phyloP scores from a whole-genome alignment of 2,797 vertebrate species.

The Enteromius unitaeniatus region DNA sequence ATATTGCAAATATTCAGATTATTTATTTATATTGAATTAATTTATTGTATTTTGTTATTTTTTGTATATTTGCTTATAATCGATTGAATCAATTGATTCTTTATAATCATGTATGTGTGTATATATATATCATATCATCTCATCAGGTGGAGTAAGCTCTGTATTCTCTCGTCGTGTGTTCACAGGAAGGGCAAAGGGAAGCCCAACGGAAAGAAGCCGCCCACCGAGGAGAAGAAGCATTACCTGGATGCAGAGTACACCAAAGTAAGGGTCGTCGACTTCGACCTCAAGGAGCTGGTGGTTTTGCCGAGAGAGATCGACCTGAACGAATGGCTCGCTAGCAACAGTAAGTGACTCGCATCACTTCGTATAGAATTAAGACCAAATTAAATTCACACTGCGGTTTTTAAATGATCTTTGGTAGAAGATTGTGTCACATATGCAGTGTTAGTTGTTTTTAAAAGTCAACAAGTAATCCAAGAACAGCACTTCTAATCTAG shows the following conservation, averaged over 20 bases:
- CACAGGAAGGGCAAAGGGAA: slow-evolving; percentile 97
- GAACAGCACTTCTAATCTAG: not conserved
- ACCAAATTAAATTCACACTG: not conserved
- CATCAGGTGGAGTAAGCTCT: not conserved
- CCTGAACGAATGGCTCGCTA: slow-evolving; percentile 98
- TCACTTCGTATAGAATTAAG: not conserved
- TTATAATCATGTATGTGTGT: no score
- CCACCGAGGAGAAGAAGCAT: slow-evolving; percentile 92
- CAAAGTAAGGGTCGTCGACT: slow-evolving; percentile 93
- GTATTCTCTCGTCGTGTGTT: not conserved
- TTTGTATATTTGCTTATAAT: no score
- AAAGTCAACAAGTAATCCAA: not conserved
- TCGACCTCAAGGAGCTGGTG: slow-evolving; percentile 96
- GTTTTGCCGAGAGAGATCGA: slow-evolving; percentile 96
- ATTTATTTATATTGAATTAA: no score
- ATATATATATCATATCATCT: no score
- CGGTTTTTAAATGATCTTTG: not conserved
- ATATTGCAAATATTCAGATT: no score
- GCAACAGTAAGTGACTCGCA: slow-evolving; percentile 88
- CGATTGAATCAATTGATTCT: no score
- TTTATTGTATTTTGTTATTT: no score
- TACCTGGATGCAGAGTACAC: slow-evolving; percentile 95
- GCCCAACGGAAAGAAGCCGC: slow-evolving; percentile 97
- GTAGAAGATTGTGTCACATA: not conserved
- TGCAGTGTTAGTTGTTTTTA: not conserved